These are phyloP conservation scores for Rhopalosiphum nymphaeae DNA, from an alignment of 2,888 invertebrate genomes.

Conservation along the genomic window DNA sequence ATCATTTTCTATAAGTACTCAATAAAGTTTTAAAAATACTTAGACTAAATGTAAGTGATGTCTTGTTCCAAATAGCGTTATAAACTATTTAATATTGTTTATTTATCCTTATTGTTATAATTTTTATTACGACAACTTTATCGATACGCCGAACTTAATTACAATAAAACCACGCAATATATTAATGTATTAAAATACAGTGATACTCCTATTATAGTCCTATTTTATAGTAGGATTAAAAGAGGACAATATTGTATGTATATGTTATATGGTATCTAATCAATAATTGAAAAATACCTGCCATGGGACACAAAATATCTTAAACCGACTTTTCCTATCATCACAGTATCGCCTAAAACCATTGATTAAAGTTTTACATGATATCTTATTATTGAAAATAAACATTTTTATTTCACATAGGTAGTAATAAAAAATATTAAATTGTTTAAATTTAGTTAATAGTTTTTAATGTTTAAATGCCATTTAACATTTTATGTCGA, in stretches of 20 bases:
- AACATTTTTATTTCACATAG: not conserved
- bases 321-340: not conserved
- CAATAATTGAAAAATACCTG: not conserved
- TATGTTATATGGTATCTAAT: not conserved
- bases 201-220: not conserved
- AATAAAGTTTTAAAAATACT: not conserved
- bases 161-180: not conserved
- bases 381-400: not conserved
- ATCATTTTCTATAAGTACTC: not conserved
- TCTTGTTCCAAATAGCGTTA: not conserved
- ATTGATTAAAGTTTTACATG: not conserved
- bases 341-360: not conserved
- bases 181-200: not conserved
- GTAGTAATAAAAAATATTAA: not conserved
- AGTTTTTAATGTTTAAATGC: not conserved
- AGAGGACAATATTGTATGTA: not conserved
- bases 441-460: not conserved
- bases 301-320: not conserved
- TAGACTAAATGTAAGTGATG: not conserved
- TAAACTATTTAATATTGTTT: not conserved
- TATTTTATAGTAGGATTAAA: not conserved
- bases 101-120: not conserved
- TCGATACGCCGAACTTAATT: not conserved
- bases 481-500: slow-evolving; percentile 34
- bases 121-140: not conserved